Evolutionary conservation across 2,888 invertebrate species (phyloP).

Genomic region (Sycophila texana): DNA sequence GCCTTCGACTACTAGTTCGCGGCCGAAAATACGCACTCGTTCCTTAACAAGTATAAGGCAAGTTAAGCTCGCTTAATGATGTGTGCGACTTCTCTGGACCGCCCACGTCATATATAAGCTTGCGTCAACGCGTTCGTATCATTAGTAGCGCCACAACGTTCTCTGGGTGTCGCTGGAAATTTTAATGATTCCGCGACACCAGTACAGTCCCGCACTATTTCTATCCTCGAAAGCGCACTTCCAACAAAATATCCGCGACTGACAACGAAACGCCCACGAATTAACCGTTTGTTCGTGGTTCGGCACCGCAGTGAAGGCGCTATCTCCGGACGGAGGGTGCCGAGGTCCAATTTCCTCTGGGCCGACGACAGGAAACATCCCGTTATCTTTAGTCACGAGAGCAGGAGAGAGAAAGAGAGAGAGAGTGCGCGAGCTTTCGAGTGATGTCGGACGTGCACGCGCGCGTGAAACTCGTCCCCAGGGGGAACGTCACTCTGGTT

Average conservation of each 20-base stretch:
- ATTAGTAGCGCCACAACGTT: slow-evolving; percentile 36
- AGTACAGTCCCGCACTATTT: slow-evolving; percentile 32
- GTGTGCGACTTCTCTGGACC: slow-evolving; percentile 59
- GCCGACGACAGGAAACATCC: slow-evolving; percentile 68
- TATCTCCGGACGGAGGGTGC: slow-evolving; percentile 39
- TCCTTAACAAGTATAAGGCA: slow-evolving; percentile 28
- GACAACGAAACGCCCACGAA: slow-evolving; percentile 29
- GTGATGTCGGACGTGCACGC: background rate
- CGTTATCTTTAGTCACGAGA: slow-evolving; percentile 72
- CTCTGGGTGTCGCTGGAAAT: slow-evolving; percentile 40
- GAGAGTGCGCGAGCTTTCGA: slow-evolving; percentile 1
- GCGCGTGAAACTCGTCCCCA: slow-evolving; percentile 48
- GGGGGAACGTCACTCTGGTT: slow-evolving; percentile 47
- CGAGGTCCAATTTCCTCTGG: slow-evolving; percentile 59
- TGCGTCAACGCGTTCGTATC: slow-evolving; percentile 30
- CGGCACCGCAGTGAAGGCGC: background rate
- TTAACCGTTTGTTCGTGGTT: slow-evolving; percentile 43
- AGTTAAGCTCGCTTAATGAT: slow-evolving; percentile 42
- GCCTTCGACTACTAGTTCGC: slow-evolving; percentile 2
- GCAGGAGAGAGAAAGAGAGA: slow-evolving; percentile 61
- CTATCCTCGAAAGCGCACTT: background rate
- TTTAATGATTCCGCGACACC: slow-evolving; percentile 42
- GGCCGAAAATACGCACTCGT: slow-evolving; percentile 22
- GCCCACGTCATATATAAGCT: slow-evolving; percentile 65
- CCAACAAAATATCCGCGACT: background rate